Evolutionary conservation across 2,797 vertebrate genomes (phyloP), one percentile per base, ranked within the genome.

Genomic region (Taeniopygia guttata): DNA sequence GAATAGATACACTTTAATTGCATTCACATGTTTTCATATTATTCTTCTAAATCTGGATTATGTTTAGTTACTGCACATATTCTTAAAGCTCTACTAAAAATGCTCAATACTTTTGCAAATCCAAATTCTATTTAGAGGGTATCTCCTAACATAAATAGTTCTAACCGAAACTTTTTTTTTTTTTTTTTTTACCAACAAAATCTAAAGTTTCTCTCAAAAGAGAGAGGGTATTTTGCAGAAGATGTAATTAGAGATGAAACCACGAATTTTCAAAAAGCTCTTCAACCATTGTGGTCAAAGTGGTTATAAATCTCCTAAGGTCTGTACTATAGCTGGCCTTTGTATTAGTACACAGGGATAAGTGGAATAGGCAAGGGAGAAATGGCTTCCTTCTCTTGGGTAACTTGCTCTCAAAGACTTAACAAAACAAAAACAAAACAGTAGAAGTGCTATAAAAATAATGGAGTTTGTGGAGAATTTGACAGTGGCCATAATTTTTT

Each of bases 371-470:
- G 32, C 52, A 78, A 79, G 30, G 36, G 48, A 84, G 19, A 87
- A 95, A 83, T 3, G 3, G 21, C 20, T 93, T 90, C 60, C 30
- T 94, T 87, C 52, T 76, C 56, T 63, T 76, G 56, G 18, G 63
- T 40, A 87, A 25, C 27, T 51, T 74, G 49, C 27, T 89, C 63
- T 87, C 72, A 90, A 83, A 94, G 79, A 68, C 36, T 51, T 87
- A 87, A 69, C 26, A 84, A 84, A 87, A 70, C n/a, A 70, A 84
- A 83, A 89, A 15, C 3, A 82, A 90, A 92, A 59, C 38, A 38
- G 43, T 43, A 40, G 43, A 95, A 87, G 32, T 34, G 40, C 7
- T 95, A 45, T 83, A 89, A 91, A 93, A 92, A 87, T 75, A 87
- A 67, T 54, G 25, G 51, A 69, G 23, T 74, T 92, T 83, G n/a